Base-by-base conservation (phyloP, 2,113 vertebrate species). In the Nycticebus coucang region DNA sequence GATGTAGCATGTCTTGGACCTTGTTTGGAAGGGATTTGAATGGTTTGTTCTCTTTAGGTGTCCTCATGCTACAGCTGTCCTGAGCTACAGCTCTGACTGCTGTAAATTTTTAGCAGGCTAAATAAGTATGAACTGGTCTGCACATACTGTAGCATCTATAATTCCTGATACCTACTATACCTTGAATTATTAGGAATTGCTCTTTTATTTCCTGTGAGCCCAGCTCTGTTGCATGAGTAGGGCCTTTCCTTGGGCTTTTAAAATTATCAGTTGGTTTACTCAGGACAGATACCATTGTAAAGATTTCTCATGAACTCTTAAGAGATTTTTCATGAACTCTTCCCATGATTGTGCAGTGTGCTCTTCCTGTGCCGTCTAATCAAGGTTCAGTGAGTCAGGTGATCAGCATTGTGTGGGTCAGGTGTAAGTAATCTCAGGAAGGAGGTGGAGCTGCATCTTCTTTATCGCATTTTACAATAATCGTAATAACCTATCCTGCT, bases 401-500 rank as follows among this genome's bases (percentile, higher is more conserved):
- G 41, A 45, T 59, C 7, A 53, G 37, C 68, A 69, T 50, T 8
- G 1, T 50, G 45, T 50, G 45, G 45, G 0, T 93, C 62, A 75
- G 79, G 19, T 59, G 5, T 80, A 69, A 94, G 53, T 92, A 84
- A 91, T 91, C 45, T 94, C 50, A 79, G 82, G 62, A 91, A 84
- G 69, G 66, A 93, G 30, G 1, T 45, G 86, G 45, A 95, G 74
- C 68, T 87, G 59, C 35, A 59, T 87, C 35, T 71, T 78, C 86
- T 92, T 90, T n/a, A 86, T 79, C 22, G 1, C 35, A 21, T 45
- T 93, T 86, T 69, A 45, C 93, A 91, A 88, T 90, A n/a, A 92
- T 93, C 66, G 50, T 92, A 87, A 93, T 89, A 94, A 82, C 17
- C 13, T 71, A 4, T 82, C 33, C 77, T 95, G 55, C 93, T 35